Base-by-base conservation (phyloP, 2,888 invertebrate genomes). In the Strigamia transsilvanica region DNA sequence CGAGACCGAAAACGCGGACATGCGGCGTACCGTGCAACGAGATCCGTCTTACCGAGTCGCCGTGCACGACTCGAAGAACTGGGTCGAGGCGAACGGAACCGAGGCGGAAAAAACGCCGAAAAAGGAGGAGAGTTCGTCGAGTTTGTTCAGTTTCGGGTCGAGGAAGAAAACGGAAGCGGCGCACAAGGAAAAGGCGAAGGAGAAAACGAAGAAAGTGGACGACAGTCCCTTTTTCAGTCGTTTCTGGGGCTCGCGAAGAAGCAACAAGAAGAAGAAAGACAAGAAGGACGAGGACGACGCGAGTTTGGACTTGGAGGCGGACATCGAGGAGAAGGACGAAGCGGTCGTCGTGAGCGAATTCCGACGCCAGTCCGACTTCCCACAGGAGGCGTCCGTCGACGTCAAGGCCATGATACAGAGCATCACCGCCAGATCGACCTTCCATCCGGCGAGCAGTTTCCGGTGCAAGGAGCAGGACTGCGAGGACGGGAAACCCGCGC, bases 381-480 rank as follows among this genome's bases (percentile, higher is more conserved):
- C 80, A 23, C 80, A 18, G 10, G 46, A 34, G 23, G 77, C 78
- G 5, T 13, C 82, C 34, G 78, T 82, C 23, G 82, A 82, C 18
- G 82, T 82, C 10, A 82, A 82, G 77, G 82, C 82, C 2, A 82
- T 82, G 82, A 42, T 82, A n/a, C 82, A 82, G 18, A 82, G 78
- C 21, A 51, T 82, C 23, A 82, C 82, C 42, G 77, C 82, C 15
- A 51, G 82, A 27, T 42, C 77, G 9, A 82, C 34, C 0, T 82
- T 61, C 12, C 73, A 79, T 79, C 9, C 73, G 13, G 15, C 73
- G 12, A 32, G 73, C n/a, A 73, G 73, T 73, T 73, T 73, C 32
- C 27, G 73, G 32, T 73, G 13, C 7, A 73, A 73, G 32, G 73
- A 73, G 15, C 73, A 73, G n/a, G 73, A 73, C 9, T 73, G 27